Evolutionary conservation across 2,113 vertebrate genomes (phyloP), one percentile per base, ranked within the genome.

Genomic region (Austrofundulus limnaeus): DNA sequence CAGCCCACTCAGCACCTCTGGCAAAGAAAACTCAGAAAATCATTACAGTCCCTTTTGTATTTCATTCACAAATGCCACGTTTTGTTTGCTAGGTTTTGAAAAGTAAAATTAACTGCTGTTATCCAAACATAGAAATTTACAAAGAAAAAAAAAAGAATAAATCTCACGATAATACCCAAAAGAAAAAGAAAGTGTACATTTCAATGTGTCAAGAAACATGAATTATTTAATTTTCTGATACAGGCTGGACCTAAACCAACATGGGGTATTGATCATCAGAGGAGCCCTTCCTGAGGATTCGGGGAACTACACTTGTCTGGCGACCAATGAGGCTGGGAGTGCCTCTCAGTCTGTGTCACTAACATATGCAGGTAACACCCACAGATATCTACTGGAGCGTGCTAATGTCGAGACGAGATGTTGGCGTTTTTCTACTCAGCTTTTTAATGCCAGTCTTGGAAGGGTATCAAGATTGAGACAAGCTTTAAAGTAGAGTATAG

Each of bases 271-370:
- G 78, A 87, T 87, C 81, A 95, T 98, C 67, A 88, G 48, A 60
- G 91, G 72, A 1, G 88, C 95, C 1, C 59, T 86, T 67, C 93
- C 92, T n/a, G 93, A 94, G 85, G 94, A 98, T 82, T 92, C 94
- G 57, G 96, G 96, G 81, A 95, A 94, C 80, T 98, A 98, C 82
- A 96, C 91, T 68, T 98, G 96, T 82, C 68, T 78, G 0, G 96
- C 96, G 6, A 50, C 81, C 82, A 98, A 93, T 1, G 61, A 80
- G 1, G 89, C 92, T 41, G 96, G 96, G 42, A 85, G 58, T 2
- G 79, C 72, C 41, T 85, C 75, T 54, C 87, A 90, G 31, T 64
- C 69, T 4, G 85, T 72, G 12, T 60, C 72, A 14, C 75, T 93
- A 7, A 89, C 65, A 43, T 93, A 88, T 74, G 83, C 78, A 75